Conservation (phyloP, 2,888 invertebrate species). For the Aphodius sticticus region DNA sequence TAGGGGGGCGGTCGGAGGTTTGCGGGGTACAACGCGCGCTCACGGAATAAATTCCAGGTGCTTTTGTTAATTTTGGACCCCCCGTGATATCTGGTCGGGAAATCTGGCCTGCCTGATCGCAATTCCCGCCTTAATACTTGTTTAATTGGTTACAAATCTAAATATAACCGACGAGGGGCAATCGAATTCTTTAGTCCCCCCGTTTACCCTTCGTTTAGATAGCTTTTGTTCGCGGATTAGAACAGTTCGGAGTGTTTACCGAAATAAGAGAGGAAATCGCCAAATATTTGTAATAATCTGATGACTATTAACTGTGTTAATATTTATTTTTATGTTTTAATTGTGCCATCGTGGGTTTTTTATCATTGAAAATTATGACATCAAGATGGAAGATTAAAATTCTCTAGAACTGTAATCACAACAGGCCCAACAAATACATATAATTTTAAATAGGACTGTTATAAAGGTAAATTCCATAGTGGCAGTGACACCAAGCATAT, state of each 20-base stretch:
- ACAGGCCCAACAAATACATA: too few relatives aligned
- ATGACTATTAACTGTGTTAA: not conserved
- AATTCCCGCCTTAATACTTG: not conserved
- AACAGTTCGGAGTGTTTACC: not conserved
- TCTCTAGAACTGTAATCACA: too few relatives aligned
- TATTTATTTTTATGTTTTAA: not conserved
- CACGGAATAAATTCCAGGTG: not conserved
- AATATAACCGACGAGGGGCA: not conserved
- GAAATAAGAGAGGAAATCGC: not conserved
- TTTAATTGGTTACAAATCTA: not conserved
- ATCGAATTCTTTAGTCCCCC: not conserved
- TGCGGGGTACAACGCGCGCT: not conserved
- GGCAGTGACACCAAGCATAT: too few relatives aligned
- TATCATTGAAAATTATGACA: too few relatives aligned
- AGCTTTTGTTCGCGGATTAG: not conserved
- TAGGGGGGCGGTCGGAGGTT: not conserved
- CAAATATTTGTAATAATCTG: not conserved
- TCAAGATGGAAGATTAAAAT: too few relatives aligned
- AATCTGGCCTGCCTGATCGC: not conserved
- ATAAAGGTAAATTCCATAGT: too few relatives aligned
- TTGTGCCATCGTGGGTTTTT: not conserved
- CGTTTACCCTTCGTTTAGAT: not conserved
- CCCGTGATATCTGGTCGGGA: not conserved
- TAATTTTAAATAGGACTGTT: too few relatives aligned
- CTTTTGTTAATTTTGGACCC: not conserved